Conservation (phyloP, 2,113 vertebrate species). For the Merops nubicus region DNA sequence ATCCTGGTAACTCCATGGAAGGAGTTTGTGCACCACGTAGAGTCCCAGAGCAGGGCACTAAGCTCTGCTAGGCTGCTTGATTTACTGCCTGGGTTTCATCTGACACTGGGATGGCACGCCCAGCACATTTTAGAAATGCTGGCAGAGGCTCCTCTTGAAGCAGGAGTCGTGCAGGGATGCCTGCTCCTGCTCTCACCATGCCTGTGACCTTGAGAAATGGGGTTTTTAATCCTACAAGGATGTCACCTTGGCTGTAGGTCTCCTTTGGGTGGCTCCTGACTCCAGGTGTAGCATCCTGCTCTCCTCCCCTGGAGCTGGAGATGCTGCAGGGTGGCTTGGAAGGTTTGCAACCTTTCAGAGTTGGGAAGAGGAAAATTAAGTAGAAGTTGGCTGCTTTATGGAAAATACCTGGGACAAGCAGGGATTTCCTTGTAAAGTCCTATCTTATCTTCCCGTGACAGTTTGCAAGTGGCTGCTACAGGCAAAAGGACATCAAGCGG, state of each 20-base stretch:
- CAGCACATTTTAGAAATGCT: not conserved
- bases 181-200: not conserved
- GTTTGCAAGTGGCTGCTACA: not conserved
- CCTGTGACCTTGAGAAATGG: not conserved
- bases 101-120: not conserved
- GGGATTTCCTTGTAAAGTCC: not conserved
- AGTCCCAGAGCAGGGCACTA: not conserved
- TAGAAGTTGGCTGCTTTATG: not conserved
- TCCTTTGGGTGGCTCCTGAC: not conserved
- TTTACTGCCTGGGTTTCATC: not conserved
- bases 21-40: not conserved
- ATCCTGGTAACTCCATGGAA: not conserved
- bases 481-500: not conserved
- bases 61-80: not conserved
- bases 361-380: not conserved
- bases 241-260: not conserved
- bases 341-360: not conserved
- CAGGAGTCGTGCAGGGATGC: not conserved
- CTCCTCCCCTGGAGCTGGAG: not conserved
- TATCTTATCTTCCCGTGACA: not conserved
- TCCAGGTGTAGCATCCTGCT: not conserved
- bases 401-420: not conserved
- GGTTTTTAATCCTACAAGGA: not conserved
- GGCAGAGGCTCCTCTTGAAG: not conserved
- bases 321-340: not conserved